Percentiles rank a stretch among this genome's conserved stretches.
These are phyloP conservation scores for Coelinius sp. DNA, from an alignment of 2,888 invertebrate species.

Conservation along the genomic window DNA sequence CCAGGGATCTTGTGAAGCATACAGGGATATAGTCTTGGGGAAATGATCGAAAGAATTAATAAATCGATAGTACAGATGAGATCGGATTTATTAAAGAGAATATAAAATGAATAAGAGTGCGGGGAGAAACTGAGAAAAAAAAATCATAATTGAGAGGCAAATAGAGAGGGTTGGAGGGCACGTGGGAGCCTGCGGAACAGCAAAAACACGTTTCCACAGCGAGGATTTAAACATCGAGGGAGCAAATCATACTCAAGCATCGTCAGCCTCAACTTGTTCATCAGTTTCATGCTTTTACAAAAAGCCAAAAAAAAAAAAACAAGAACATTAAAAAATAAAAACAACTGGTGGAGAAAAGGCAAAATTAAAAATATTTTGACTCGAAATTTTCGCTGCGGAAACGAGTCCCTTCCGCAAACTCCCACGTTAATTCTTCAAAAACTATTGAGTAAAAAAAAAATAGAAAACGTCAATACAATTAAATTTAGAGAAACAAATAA, in stretches of 20 bases:
- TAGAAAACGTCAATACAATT: neutral
- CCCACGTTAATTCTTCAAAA: slow-evolving; percentile 10
- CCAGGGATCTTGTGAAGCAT: slow-evolving; percentile 16
- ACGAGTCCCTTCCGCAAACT: slow-evolving; percentile 18
- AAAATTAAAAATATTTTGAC: neutral
- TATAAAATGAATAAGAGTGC: slow-evolving; percentile 18
- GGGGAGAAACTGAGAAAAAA: slow-evolving; percentile 23
- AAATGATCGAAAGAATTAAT: slow-evolving; percentile 25
- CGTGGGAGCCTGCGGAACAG: slow-evolving; percentile 33
- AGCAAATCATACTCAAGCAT: slow-evolving; percentile 20
- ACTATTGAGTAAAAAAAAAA: neutral
- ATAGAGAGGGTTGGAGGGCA: slow-evolving; percentile 22
- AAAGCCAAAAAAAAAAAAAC: neutral
- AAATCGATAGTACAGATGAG: slow-evolving; percentile 34
- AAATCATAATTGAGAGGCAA: slow-evolving; percentile 29
- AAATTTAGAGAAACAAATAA: slow-evolving; percentile 7
- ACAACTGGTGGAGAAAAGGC: neutral
- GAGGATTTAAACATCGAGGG: slow-evolving; percentile 14
- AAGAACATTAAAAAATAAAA: neutral
- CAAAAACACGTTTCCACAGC: slow-evolving; percentile 11
- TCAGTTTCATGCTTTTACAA: slow-evolving; percentile 13
- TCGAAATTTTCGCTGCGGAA: slow-evolving; percentile 17
- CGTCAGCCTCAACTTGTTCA: slow-evolving; percentile 17
- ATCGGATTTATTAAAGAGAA: slow-evolving; percentile 6
- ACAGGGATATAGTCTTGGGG: slow-evolving; percentile 37